Conservation (phyloP, 2,113 vertebrate species). For the Limanda limanda region DNA sequence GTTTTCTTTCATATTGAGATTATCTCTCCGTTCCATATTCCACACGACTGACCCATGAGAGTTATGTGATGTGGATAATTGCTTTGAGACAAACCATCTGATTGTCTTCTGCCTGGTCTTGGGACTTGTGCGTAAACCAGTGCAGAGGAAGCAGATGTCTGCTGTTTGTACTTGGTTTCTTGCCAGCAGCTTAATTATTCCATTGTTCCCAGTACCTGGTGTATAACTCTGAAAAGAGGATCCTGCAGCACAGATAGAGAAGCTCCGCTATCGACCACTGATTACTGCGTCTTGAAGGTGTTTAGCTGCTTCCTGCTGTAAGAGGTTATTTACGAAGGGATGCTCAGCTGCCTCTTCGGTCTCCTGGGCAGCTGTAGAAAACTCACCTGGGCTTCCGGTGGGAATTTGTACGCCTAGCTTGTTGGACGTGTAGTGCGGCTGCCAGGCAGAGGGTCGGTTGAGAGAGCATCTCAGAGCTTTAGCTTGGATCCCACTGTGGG, state of each 20-base stretch:
- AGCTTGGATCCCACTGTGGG: not conserved
- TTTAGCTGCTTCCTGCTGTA: slow-evolving; percentile 12
- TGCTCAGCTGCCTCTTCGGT: slow-evolving; percentile 1
- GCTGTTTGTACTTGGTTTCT: slow-evolving; percentile 48
- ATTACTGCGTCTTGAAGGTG: slow-evolving; percentile 17
- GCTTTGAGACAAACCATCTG: slow-evolving; percentile 62
- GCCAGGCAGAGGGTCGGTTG: not conserved
- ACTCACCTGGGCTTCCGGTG: not conserved
- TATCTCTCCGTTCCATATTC: slow-evolving; percentile 25
- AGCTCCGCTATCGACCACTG: slow-evolving; percentile 28
- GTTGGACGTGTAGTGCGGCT: not conserved
- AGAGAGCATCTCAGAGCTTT: not conserved
- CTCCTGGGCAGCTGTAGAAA: not conserved
- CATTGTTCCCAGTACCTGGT: slow-evolving; percentile 40
- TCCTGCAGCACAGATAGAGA: not conserved
- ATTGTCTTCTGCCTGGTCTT: slow-evolving; percentile 47
- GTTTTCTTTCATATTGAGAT: slow-evolving; percentile 10
- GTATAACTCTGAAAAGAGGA: slow-evolving; percentile 22
- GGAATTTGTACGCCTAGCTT: not conserved
- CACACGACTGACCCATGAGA: slow-evolving; percentile 35
- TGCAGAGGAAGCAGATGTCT: slow-evolving; percentile 52
- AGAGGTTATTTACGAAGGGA: not conserved
- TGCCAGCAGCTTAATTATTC: slow-evolving; percentile 60
- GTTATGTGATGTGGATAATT: slow-evolving; percentile 55
- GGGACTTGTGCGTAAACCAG: slow-evolving; percentile 37